Conservation (phyloP, 2,888 invertebrate species). For the Zhuqinia jingwanae region DNA sequence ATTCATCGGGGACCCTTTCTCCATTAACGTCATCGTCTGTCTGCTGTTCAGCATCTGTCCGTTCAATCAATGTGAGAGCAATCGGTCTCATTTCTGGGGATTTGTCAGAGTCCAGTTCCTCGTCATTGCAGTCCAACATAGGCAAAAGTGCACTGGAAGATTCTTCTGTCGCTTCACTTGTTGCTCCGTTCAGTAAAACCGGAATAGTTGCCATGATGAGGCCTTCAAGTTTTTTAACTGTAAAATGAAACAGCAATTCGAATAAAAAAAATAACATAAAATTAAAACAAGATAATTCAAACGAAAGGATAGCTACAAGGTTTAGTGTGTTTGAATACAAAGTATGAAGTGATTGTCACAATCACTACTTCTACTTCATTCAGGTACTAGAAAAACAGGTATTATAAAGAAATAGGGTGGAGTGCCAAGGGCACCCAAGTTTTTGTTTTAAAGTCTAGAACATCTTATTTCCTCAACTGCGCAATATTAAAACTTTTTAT, state of each 20-base stretch:
- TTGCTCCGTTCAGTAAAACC: slow-evolving; percentile 48
- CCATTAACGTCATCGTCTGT: slow-evolving; percentile 33
- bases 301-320: too few species aligned
- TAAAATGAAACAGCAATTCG: not conserved
- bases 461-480: too few species aligned
- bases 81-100: slow-evolving; percentile 7
- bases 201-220: slow-evolving; percentile 24
- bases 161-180: slow-evolving; percentile 1
- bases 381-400: too few species aligned
- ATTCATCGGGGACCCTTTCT: slow-evolving; percentile 19
- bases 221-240: not conserved
- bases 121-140: slow-evolving; percentile 39
- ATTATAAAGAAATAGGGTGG: not conserved
- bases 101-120: slow-evolving; percentile 11
- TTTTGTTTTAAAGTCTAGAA: not conserved
- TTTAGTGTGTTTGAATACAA: too few species aligned
- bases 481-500: too few species aligned
- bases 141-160: slow-evolving; percentile 55
- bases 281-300: too few species aligned
- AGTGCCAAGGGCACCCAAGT: not conserved
- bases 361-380: too few species aligned
- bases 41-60: slow-evolving; percentile 59
- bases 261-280: too few species aligned
- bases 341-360: too few species aligned
- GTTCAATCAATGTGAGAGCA: not conserved